Percentiles rank a stretch among this genome's conserved stretches.
These are phyloP conservation scores for Amiota mariae DNA, from an alignment of 2,888 invertebrate genomes.

Conservation along the genomic window DNA sequence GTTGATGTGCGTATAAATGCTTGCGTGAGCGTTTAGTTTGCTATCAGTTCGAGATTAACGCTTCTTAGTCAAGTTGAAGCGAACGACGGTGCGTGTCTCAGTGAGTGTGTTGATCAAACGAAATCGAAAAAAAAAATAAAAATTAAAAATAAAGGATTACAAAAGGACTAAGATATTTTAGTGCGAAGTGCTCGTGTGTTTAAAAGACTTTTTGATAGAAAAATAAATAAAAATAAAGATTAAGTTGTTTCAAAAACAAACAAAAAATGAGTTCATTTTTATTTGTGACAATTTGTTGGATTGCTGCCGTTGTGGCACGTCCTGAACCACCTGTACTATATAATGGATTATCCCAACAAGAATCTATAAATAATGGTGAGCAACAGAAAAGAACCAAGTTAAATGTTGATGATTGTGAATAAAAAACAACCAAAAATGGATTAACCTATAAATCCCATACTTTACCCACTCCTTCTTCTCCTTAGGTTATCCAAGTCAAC, in stretches of 20 bases:
- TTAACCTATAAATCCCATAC: too few species aligned
- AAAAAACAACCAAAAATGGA: too few species aligned
- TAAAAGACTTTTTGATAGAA: neutral
- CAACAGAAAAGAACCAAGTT: too few species aligned
- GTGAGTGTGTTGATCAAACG: neutral
- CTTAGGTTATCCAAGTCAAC: neutral
- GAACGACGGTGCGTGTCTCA: slow-evolving; percentile 24
- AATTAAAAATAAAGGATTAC: neutral
- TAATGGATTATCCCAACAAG: slow-evolving; percentile 70
- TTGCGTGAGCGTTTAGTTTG: slow-evolving; percentile 43
- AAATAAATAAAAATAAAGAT: neutral
- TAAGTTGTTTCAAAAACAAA: slow-evolving; percentile 28
- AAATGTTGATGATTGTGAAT: too few species aligned
- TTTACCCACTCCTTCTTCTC: too few species aligned
- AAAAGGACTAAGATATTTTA: slow-evolving; percentile 4
- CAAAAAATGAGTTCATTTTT: slow-evolving; percentile 68
- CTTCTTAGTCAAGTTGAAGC: slow-evolving; percentile 52
- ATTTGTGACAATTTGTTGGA: slow-evolving; percentile 66
- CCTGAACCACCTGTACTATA: slow-evolving; percentile 70
- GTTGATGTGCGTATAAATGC: slow-evolving; percentile 61
- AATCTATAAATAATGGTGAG: slow-evolving; percentile 40
- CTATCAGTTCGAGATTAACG: slow-evolving; percentile 62
- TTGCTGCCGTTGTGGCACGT: slow-evolving; percentile 63
- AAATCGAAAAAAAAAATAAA: too few species aligned
- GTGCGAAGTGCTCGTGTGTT: neutral